Percentiles rank a stretch among this genome's conserved stretches.
These are phyloP conservation scores for Aplocera efformata DNA, from an alignment of 2,888 invertebrate species.

Conservation along the genomic window DNA sequence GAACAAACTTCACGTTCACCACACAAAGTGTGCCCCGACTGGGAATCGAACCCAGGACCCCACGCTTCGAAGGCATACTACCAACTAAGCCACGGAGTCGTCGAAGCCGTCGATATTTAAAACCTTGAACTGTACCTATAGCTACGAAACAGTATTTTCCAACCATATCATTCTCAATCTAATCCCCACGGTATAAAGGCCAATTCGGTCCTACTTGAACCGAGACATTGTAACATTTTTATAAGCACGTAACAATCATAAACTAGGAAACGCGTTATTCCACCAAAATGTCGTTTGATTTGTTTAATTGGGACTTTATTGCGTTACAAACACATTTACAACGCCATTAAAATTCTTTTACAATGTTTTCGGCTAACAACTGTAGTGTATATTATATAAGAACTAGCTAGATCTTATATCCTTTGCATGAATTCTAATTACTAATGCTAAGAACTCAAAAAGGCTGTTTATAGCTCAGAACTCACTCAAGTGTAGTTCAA, in stretches of 20 bases:
- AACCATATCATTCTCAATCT: conserved; percentile 3
- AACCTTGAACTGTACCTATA: conserved; percentile 6
- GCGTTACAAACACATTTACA: conserved; percentile 19
- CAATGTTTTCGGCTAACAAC: conserved; percentile 5
- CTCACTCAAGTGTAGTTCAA: too few species aligned
- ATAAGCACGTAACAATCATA: conserved; percentile 6
- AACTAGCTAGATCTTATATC: too few species aligned
- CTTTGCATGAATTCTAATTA: too few species aligned
- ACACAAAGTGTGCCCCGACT: too few species aligned
- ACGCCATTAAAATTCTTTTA: conserved; percentile 12
- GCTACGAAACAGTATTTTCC: neutral
- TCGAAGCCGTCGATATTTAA: too few species aligned
- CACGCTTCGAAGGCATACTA: too few species aligned
- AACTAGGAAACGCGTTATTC: conserved; percentile 11
- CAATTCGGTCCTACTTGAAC: neutral
- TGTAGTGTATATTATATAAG: too few species aligned
- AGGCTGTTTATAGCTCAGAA: too few species aligned
- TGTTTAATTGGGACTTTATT: conserved; percentile 17
- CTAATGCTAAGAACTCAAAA: too few species aligned
- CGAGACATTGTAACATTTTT: conserved; percentile 7
- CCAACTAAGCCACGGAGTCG: too few species aligned
- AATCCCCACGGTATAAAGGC: conserved; percentile 3
- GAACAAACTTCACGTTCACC: too few species aligned
- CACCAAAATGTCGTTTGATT: conserved; percentile 14
- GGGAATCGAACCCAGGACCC: too few species aligned